Evolutionary conservation across 1,140 invertebrate genomes (phyloP).

Genomic region (Drosophila elegans): DNA sequence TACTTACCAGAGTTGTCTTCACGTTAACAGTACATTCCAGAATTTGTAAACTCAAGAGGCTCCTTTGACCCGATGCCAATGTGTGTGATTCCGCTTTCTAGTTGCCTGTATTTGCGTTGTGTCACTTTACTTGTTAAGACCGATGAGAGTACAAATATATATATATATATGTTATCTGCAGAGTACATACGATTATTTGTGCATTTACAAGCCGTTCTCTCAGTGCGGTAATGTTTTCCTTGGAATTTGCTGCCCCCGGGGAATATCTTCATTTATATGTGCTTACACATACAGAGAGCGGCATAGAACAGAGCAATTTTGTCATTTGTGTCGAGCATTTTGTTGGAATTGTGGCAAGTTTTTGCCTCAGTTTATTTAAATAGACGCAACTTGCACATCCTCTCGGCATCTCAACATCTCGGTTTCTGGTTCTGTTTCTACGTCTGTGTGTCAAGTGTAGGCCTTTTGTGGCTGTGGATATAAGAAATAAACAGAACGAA

Average conservation of each 20-base stretch:
- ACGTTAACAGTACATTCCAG: too few species aligned
- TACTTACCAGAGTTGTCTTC: too few species aligned
- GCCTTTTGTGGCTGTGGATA: slow-evolving; percentile 39
- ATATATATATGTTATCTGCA: not conserved
- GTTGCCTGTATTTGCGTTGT: slow-evolving; percentile 8
- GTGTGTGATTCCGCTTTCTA: slow-evolving; percentile 14
- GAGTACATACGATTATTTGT: slow-evolving; percentile 10
- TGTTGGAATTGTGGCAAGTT: slow-evolving; percentile 39
- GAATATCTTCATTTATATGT: slow-evolving; percentile 17
- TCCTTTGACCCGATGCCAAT: not conserved
- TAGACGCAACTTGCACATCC: slow-evolving; percentile 26
- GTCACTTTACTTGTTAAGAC: slow-evolving; percentile 24
- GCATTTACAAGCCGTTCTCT: slow-evolving; percentile 37
- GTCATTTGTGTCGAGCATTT: slow-evolving; percentile 40
- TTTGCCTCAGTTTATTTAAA: slow-evolving; percentile 54
- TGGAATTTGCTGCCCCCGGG: slow-evolving; percentile 27
- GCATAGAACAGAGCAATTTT: slow-evolving; percentile 27
- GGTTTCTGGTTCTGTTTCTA: slow-evolving; percentile 7
- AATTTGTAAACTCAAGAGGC: not conserved
- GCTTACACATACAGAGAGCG: not conserved
- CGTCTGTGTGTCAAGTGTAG: slow-evolving; percentile 36
- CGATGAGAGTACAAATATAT: slow-evolving; percentile 12
- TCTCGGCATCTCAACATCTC: slow-evolving; percentile 3
- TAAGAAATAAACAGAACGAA: slow-evolving; percentile 47
- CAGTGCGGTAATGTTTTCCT: slow-evolving; percentile 44